A percentile compares a stretch with the other conserved stretches of the same genome.
These are phyloP conservation scores for Cephus runcator DNA, from an alignment of 2,888 invertebrate genomes.

Conservation along the genomic window DNA sequence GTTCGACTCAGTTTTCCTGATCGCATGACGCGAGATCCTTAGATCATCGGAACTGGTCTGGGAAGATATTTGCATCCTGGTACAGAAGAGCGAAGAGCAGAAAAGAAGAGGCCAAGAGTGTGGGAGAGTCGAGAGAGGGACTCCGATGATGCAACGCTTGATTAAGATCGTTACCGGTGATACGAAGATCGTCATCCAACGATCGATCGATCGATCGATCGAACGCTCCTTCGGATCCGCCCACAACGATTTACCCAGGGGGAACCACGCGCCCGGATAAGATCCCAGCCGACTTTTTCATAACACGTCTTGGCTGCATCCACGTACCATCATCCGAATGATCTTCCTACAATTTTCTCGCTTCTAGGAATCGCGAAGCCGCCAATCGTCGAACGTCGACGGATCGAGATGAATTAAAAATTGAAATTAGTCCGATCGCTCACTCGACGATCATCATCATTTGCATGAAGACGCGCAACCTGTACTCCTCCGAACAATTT, in stretches of 20 bases:
- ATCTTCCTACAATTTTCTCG: background rate
- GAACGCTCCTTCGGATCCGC: constrained; percentile 18
- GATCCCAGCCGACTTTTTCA: background rate
- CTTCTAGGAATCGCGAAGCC: background rate
- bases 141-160: constrained; percentile 29
- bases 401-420: background rate
- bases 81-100: background rate
- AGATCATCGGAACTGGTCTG: constrained; percentile 22
- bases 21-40: constrained; percentile 1
- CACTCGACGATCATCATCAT: background rate
- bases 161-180: constrained; percentile 31
- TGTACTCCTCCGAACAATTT: background rate
- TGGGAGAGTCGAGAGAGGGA: constrained; percentile 4
- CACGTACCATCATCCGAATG: background rate
- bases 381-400: background rate
- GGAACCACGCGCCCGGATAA: constrained; percentile 1
- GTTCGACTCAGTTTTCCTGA: background rate
- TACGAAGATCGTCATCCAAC: constrained; percentile 16
- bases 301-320: background rate
- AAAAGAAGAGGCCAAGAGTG: background rate
- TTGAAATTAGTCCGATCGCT: background rate
- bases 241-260: constrained; percentile 24
- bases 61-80: constrained; percentile 27
- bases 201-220: constrained; percentile 19
- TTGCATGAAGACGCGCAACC: background rate